Evolutionary conservation across 2,888 invertebrate species (phyloP).

Genomic region (Tubulanus polymorphus): DNA sequence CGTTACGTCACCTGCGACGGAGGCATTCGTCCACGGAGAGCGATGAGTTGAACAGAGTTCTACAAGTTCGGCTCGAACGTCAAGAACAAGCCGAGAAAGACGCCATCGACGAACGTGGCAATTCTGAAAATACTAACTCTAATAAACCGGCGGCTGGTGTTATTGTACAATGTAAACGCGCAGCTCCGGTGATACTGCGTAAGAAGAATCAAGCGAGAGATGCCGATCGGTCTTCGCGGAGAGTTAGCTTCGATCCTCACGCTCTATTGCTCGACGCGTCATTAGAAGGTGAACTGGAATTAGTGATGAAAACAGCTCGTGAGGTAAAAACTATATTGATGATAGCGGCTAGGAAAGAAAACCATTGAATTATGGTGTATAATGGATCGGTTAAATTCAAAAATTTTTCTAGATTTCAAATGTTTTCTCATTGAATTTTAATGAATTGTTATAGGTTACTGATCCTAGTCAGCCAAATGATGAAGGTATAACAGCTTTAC

Average conservation of each 20-base stretch:
- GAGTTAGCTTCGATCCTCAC: slow-evolving; percentile 96
- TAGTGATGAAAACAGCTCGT: slow-evolving; percentile 91
- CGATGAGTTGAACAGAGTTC: slow-evolving; percentile 16
- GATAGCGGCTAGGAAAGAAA: not conserved
- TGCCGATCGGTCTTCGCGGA: slow-evolving; percentile 30
- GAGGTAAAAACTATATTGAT: slow-evolving; percentile 48
- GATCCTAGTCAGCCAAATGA: slow-evolving; percentile 98
- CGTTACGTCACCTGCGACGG: slow-evolving; percentile 42
- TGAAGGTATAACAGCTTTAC: slow-evolving; percentile 98
- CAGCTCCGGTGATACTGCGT: slow-evolving; percentile 2
- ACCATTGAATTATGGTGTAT: too few species aligned
- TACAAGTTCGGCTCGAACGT: too few species aligned
- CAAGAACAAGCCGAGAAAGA: too few species aligned
- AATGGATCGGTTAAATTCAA: too few species aligned
- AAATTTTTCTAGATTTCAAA: too few species aligned
- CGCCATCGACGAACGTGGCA: too few species aligned
- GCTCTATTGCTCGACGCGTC: slow-evolving; percentile 94
- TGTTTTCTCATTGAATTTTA: not conserved
- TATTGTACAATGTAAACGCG: too few species aligned
- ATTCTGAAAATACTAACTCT: not conserved
- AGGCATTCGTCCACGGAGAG: slow-evolving; percentile 45
- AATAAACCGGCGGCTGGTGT: too few species aligned
- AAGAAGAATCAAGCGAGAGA: slow-evolving; percentile 57
- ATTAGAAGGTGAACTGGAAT: slow-evolving; percentile 93
- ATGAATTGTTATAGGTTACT: slow-evolving; percentile 63